Evolutionary conservation across 64 coral and sea anemone genomes (phyloP).

Genomic region (Actinia equina): DNA sequence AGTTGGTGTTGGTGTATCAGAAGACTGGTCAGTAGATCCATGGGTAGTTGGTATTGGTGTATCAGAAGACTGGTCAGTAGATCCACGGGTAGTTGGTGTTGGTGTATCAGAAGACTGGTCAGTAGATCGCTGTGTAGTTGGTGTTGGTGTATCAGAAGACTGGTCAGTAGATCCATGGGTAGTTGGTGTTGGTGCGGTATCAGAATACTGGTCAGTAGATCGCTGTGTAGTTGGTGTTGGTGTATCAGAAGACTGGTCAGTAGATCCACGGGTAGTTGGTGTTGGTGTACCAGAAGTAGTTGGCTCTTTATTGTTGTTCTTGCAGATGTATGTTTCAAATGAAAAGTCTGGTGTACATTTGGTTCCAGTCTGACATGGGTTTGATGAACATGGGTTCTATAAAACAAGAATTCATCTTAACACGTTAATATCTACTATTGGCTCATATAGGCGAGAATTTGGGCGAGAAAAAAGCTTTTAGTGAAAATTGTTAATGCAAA

Average conservation of each 20-base stretch:
- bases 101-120: no score
- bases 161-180: background rate
- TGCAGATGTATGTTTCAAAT: background rate
- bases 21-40: no score
- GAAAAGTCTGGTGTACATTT: slow-evolving; percentile 3
- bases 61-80: no score
- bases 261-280: background rate
- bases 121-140: no score
- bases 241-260: background rate
- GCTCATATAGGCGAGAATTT: no score
- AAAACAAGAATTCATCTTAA: background rate
- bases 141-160: background rate
- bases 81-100: no score
- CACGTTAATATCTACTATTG: no score
- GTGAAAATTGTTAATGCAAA: no score
- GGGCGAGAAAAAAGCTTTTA: no score
- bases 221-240: background rate
- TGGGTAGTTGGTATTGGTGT: no score
- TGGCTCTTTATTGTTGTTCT: background rate
- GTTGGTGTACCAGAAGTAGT: no score
- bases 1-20: no score
- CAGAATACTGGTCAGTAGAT: background rate
- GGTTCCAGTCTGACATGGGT: background rate
- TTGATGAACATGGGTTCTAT: slow-evolving; percentile 1
- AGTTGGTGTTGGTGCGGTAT: background rate